Evolutionary conservation across 2,888 invertebrate genomes (phyloP).

Genomic region (Scaeva pyrastri): DNA sequence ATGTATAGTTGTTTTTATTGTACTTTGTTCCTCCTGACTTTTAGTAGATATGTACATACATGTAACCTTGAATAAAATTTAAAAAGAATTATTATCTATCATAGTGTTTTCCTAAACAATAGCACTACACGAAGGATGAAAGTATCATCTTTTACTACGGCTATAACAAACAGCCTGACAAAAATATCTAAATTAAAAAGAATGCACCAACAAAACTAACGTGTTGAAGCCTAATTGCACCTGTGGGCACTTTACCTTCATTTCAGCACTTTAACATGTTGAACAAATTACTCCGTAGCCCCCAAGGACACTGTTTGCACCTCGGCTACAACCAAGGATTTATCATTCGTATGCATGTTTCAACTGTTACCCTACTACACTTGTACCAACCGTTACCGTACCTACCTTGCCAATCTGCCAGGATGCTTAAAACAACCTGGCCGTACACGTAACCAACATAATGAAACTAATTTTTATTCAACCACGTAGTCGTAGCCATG

Average conservation of each 20-base stretch:
- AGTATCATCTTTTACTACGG: slow-evolving; percentile 8
- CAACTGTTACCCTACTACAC: slow-evolving; percentile 14
- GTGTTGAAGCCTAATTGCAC: slow-evolving; percentile 63
- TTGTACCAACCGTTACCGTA: background rate
- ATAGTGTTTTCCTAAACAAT: slow-evolving; percentile 1
- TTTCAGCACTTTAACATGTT: slow-evolving; percentile 50
- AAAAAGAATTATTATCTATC: background rate
- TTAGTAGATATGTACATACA: background rate
- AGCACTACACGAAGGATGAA: background rate
- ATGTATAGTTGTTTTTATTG: no score
- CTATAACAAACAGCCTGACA: slow-evolving; percentile 11
- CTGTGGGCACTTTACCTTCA: slow-evolving; percentile 68
- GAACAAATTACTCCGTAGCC: slow-evolving; percentile 51
- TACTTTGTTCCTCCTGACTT: no score
- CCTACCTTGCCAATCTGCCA: slow-evolving; percentile 3
- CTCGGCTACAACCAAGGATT: slow-evolving; percentile 29
- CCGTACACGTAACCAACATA: slow-evolving; percentile 54
- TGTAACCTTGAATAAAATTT: background rate
- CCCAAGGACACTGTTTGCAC: slow-evolving; percentile 59
- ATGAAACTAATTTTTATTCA: slow-evolving; percentile 63
- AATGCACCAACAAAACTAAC: slow-evolving; percentile 48
- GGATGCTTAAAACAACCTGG: slow-evolving; percentile 30
- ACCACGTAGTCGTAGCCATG: slow-evolving; percentile 21
- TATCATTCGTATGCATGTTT: slow-evolving; percentile 35
- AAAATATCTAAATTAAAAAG: slow-evolving; percentile 51